Conservation (phyloP, 2,888 invertebrate species). For the Acronicta aceris region DNA sequence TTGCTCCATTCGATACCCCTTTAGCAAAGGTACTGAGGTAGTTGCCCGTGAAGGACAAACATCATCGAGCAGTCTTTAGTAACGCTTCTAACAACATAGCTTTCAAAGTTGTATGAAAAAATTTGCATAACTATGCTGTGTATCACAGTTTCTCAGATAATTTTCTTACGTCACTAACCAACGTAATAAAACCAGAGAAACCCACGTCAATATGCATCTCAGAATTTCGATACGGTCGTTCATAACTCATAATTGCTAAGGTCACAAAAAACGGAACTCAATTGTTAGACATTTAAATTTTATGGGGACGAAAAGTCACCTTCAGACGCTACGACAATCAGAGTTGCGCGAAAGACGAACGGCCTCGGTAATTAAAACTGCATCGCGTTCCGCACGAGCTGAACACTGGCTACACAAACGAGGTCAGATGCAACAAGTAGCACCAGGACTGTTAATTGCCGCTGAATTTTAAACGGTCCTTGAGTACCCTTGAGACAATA, state of each 20-base stretch:
- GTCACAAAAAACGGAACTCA: constrained; percentile 36
- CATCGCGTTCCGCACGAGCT: constrained; percentile 80
- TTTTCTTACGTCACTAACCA: constrained; percentile 32
- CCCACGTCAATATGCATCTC: constrained; percentile 39
- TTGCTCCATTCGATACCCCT: constrained; percentile 64
- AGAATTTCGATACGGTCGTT: constrained; percentile 31
- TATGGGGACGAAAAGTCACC: constrained; percentile 40
- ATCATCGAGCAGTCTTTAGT: constrained; percentile 45
- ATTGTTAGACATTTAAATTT: constrained; percentile 31
- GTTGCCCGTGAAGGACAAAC: constrained; percentile 69
- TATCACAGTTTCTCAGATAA: constrained; percentile 28
- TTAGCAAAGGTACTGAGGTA: constrained; percentile 56
- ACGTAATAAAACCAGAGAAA: constrained; percentile 27
- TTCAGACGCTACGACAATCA: constrained; percentile 59
- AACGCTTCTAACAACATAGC: constrained; percentile 8
- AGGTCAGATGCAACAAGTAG: constrained; percentile 71
- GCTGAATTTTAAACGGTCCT: constrained; percentile 63
- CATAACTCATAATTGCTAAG: constrained; percentile 25
- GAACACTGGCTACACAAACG: constrained; percentile 69
- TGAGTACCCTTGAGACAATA: constrained; percentile 57
- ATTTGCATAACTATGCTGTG: not conserved
- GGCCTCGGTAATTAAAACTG: constrained; percentile 76
- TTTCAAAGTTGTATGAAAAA: constrained; percentile 7
- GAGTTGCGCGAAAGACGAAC: constrained; percentile 64
- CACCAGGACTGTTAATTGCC: constrained; percentile 62